These are phyloP conservation scores for Caenorhabditis remanei DNA, from an alignment of 1,140 invertebrate species.

Conservation along the genomic window DNA sequence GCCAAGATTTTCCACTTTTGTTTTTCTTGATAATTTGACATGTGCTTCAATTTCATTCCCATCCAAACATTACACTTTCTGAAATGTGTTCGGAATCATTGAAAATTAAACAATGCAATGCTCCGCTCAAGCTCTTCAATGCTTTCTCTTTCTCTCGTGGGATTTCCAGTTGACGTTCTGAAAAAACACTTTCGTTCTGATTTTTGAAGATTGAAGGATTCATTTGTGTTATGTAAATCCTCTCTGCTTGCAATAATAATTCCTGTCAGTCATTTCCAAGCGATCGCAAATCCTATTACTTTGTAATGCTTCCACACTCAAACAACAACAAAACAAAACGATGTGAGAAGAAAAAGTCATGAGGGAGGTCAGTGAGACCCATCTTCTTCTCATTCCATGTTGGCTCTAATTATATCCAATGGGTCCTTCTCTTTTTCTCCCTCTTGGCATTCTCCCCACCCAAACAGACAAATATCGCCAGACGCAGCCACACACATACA, in stretches of 20 bases:
- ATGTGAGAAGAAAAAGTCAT: slow-evolving; percentile 29
- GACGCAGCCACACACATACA: slow-evolving; percentile 29
- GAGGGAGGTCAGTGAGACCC: not conserved
- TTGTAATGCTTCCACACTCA: not conserved
- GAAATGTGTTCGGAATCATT: no score
- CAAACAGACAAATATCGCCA: slow-evolving; percentile 49
- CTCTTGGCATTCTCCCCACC: slow-evolving; percentile 42
- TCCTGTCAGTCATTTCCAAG: not conserved
- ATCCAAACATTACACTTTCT: no score
- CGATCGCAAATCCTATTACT: slow-evolving; percentile 10
- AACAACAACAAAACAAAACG: not conserved
- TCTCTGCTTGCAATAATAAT: not conserved
- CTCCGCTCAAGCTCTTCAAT: no score
- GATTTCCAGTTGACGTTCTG: no score
- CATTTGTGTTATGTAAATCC: not conserved
- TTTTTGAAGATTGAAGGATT: not conserved
- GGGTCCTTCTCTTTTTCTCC: slow-evolving; percentile 41
- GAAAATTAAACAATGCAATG: no score
- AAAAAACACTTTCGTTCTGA: no score
- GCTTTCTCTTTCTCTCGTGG: no score
- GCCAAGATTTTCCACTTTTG: no score
- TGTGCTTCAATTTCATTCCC: no score
- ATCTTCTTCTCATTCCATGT: slow-evolving; percentile 55
- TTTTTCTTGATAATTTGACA: no score
- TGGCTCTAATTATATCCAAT: slow-evolving; percentile 56